phyloP scores from a whole-genome alignment of 23 tunicate species.

The Styela clava region DNA sequence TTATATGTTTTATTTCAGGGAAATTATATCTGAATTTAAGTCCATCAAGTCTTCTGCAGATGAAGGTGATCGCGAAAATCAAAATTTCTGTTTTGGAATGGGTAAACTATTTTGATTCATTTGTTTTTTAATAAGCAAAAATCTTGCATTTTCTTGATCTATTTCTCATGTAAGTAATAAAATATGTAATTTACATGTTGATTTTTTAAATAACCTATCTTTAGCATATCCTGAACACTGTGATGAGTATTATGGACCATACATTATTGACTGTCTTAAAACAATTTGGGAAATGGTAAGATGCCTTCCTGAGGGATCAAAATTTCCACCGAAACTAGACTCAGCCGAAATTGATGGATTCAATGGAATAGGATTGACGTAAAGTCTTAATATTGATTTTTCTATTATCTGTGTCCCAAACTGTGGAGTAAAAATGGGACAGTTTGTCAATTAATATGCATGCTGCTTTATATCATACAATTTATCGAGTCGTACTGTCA shows the following conservation, averaged over 20 bases:
- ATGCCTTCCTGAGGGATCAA: too few species aligned
- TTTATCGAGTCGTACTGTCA: too few species aligned
- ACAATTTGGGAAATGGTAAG: conserved; percentile 22
- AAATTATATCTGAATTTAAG: conserved; percentile 4
- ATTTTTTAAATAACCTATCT: conserved; percentile 13
- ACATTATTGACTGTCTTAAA: background rate
- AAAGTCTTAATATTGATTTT: too few species aligned
- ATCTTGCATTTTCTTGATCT: too few species aligned
- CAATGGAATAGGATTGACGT: too few species aligned
- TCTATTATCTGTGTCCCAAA: too few species aligned
- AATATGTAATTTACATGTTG: too few species aligned
- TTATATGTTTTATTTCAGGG: conserved; percentile 1
- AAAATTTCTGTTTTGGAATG: conserved; percentile 26
- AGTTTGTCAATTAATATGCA: background rate
- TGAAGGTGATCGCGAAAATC: background rate
- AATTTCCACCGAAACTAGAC: too few species aligned
- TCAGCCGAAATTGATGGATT: too few species aligned
- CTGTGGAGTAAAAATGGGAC: too few species aligned
- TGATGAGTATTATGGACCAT: conserved; percentile 8
- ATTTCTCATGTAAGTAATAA: too few species aligned
- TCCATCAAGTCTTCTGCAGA: background rate
- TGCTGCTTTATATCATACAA: background rate
- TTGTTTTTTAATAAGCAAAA: too few species aligned
- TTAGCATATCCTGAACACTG: conserved; percentile 29
- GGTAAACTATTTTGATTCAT: conserved; percentile 1